Conservation (phyloP, 2,888 invertebrate species). For the Hyles lineata region DNA sequence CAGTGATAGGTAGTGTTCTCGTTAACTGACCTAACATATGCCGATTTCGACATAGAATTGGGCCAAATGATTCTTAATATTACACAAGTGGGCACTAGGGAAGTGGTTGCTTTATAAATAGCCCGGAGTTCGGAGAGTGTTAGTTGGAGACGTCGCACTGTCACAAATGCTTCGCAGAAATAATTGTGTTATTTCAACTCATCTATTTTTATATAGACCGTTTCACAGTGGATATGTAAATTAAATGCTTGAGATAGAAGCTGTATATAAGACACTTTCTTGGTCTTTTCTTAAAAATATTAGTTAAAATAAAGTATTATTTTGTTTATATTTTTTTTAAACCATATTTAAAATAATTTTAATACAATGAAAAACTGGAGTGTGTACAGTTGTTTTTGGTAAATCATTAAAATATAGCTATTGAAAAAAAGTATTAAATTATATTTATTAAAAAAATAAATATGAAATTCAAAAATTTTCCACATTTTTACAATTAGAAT, state of each 20-base stretch:
- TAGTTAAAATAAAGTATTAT: neutral
- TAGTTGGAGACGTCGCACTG: conserved; percentile 59
- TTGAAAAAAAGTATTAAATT: too few relatives aligned
- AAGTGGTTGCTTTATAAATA: conserved; percentile 76
- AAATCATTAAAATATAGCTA: too few relatives aligned
- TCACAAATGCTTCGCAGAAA: conserved; percentile 56
- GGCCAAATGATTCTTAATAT: conserved; percentile 43
- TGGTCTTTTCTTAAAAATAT: neutral
- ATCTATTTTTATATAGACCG: conserved; percentile 64
- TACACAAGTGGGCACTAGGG: conserved; percentile 56
- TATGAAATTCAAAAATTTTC: too few relatives aligned
- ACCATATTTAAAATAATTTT: too few relatives aligned
- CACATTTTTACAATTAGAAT: too few relatives aligned
- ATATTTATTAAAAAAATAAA: too few relatives aligned
- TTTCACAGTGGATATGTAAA: conserved; percentile 37
- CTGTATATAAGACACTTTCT: neutral
- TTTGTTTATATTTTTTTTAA: too few relatives aligned
- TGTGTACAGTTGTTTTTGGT: too few relatives aligned
- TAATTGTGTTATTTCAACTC: conserved; percentile 56
- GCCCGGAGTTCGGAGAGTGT: conserved; percentile 57
- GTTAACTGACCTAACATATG: conserved; percentile 41
- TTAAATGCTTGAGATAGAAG: conserved; percentile 7
- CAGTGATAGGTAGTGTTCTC: conserved; percentile 36
- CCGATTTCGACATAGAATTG: conserved; percentile 34
- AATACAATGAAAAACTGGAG: too few relatives aligned